Evolutionary conservation across 2,113 vertebrate genomes (phyloP).

Genomic region (Nycticorax nycticorax): DNA sequence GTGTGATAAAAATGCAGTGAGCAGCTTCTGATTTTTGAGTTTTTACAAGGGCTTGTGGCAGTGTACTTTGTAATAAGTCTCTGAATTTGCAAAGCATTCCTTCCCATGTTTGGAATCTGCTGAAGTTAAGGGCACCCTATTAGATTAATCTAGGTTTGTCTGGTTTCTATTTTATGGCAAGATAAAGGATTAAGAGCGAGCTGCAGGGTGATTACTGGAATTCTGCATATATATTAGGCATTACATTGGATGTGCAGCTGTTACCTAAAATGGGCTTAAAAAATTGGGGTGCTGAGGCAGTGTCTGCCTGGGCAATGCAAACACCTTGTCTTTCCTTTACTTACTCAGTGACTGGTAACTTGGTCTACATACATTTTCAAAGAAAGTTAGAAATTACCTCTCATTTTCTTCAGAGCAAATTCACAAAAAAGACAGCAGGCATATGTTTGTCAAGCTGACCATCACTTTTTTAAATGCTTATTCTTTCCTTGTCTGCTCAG

Average conservation of each 20-base stretch:
- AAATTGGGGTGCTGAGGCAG: not conserved
- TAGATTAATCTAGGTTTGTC: not conserved
- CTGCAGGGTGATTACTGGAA: not conserved
- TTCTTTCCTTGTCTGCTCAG: not conserved
- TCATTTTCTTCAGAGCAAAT: not conserved
- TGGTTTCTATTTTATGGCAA: not conserved
- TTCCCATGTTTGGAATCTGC: not conserved
- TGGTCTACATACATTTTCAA: not conserved
- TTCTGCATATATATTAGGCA: not conserved
- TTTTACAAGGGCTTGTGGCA: not conserved
- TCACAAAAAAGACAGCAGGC: accelerated
- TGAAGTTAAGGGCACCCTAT: not conserved
- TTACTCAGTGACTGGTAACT: not conserved
- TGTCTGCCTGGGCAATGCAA: not conserved
- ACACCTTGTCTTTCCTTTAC: not conserved
- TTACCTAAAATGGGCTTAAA: not conserved
- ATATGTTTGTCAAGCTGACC: not conserved
- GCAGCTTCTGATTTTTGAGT: not conserved
- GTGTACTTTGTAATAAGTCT: not conserved
- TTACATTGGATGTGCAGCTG: not conserved
- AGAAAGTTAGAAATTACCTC: not conserved
- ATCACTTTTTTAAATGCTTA: not conserved
- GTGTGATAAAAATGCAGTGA: not conserved
- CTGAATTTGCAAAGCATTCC: not conserved
- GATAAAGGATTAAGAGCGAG: not conserved